Percentiles rank a stretch among this genome's conserved stretches.
Conservation (phyloP, 2,888 invertebrate genomes). For the Bugula neritina region DNA sequence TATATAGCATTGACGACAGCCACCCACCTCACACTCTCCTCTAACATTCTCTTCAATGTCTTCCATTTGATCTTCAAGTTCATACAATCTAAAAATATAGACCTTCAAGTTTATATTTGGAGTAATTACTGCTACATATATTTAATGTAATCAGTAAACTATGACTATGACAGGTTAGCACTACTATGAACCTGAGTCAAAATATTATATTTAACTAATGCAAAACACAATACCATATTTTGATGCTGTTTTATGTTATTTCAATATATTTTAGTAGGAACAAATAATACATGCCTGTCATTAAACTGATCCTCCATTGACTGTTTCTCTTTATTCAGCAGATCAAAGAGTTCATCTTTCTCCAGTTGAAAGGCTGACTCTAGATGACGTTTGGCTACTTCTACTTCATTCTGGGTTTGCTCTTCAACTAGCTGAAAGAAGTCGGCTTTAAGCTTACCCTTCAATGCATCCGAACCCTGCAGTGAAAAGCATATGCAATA, state of each 20-base stretch:
- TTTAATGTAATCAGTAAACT: no score
- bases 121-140: no score
- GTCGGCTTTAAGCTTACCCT: conserved; percentile 28
- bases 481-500: no score
- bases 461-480: conserved; percentile 27
- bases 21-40: conserved; percentile 15
- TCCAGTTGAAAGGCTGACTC: not conserved
- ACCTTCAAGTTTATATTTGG: no score
- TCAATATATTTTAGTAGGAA: no score
- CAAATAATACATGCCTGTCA: conserved; percentile 1
- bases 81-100: conserved; percentile 3
- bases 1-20: no score
- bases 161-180: no score
- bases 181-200: no score
- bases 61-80: conserved; percentile 16
- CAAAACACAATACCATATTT: no score
- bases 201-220: no score
- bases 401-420: conserved; percentile 14
- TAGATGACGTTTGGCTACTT: not conserved
- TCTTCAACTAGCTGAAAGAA: conserved; percentile 27
- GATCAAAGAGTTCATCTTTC: conserved; percentile 6
- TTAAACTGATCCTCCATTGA: conserved; percentile 24
- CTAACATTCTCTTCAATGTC: conserved; percentile 23
- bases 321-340: conserved; percentile 24
- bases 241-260: no score